Base-by-base conservation (phyloP, 1,140 invertebrate species). In the Goniozus legneri region DNA sequence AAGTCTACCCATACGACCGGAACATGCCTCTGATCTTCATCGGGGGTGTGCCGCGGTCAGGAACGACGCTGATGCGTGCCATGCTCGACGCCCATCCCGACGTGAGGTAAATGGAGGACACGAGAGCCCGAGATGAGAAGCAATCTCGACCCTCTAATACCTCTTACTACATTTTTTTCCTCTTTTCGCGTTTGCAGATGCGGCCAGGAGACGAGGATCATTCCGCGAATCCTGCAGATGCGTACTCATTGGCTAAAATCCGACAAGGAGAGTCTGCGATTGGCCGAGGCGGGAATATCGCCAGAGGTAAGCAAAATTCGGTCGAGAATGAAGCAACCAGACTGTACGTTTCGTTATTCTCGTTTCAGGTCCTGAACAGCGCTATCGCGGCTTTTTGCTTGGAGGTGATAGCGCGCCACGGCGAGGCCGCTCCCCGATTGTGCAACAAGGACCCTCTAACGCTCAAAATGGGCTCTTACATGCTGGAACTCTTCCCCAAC, bases 401-500 rank as follows among this genome's bases (percentile, higher is more conserved):
- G 44, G 94, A 98, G 78, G 88, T 98, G 59, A 96, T 98, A 59
- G 92, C 91, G 34, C 85, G 89, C 52, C 95, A 99, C 76, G 97
- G 96, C 19, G 91, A 95, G 58, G 88, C 93, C 10, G 95, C 97
- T 42, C 82, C 89, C 22, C 80, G 89, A 39, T 80, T 97, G 40
- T 99, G 97, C 79, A 98, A 98, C 80, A 99, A 99, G 77, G 97
- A 99, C 80, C 97, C 97, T 13, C 85, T 98, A 44, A 95, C 94
- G 13, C 81, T 98, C 32, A 97, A 98, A 78, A 95, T 95, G 77
- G 91, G 95, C 58, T 87, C 89, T 19, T 89, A 89, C 69, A 84
- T 88, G 52, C 79, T 88, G 35, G 86, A 89, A 56, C 76, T 89
- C 33, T 88, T 88, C 69, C 86, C 86, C 47, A 88, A 89, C 66